phyloP scores from a whole-genome alignment of 2,888 invertebrate species.

The Pyrochroa serraticornis region DNA sequence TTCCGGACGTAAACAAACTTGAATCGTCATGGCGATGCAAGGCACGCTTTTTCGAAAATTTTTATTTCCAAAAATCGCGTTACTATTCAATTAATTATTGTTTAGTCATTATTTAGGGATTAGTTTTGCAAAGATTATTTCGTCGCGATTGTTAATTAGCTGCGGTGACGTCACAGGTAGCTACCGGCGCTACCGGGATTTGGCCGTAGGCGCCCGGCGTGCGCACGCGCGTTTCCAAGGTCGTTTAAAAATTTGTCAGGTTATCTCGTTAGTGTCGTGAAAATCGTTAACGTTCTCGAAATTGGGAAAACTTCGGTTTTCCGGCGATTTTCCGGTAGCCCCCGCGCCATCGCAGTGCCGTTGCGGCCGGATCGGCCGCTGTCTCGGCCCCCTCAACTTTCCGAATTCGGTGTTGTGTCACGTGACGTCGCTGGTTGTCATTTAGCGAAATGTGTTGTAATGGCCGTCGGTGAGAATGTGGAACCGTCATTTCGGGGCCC shows the following conservation, averaged over 20 bases:
- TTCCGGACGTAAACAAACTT: too few relatives aligned
- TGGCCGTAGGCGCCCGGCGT: too few relatives aligned
- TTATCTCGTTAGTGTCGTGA: constrained; percentile 10
- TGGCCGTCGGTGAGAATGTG: constrained; percentile 54
- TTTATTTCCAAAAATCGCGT: too few relatives aligned
- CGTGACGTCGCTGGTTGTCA: constrained; percentile 27
- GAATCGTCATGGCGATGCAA: too few relatives aligned
- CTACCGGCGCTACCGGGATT: too few relatives aligned
- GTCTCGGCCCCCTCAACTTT: not conserved
- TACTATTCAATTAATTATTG: too few relatives aligned
- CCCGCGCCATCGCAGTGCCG: not conserved
- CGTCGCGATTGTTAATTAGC: too few relatives aligned
- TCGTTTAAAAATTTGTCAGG: constrained; percentile 25
- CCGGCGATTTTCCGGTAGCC: not conserved
- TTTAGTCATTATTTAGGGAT: too few relatives aligned
- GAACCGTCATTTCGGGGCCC: constrained; percentile 38
- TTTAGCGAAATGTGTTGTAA: constrained; percentile 39
- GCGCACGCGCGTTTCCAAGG: constrained; percentile 20
- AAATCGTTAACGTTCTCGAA: not conserved
- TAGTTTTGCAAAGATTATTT: too few relatives aligned
- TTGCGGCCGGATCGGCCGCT: not conserved
- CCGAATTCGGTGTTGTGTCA: constrained; percentile 15
- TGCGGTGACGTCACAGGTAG: too few relatives aligned
- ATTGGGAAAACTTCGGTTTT: not conserved
- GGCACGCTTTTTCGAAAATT: too few relatives aligned